Percentiles rank a stretch among this genome's conserved stretches.
Evolutionary conservation across 2,113 vertebrate genomes (phyloP).

Genomic region (Strigops habroptila): DNA sequence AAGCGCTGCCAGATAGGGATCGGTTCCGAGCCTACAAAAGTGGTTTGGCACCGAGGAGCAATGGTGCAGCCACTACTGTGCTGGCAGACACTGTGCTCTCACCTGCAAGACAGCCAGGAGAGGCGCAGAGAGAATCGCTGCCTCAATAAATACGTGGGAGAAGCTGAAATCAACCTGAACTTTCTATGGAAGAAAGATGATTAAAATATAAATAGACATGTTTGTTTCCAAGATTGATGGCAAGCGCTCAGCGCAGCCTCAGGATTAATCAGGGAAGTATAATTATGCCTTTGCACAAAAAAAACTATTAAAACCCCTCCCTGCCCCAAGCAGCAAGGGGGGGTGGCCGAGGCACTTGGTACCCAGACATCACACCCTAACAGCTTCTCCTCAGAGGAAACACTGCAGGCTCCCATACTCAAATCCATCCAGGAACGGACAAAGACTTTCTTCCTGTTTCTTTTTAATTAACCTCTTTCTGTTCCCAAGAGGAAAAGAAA

Average conservation of each 20-base stretch:
- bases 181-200: slow-evolving; percentile 64
- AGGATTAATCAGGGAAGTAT: slow-evolving; percentile 72
- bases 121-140: neutral
- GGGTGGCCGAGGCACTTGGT: neutral
- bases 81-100: rapidly evolving
- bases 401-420: neutral
- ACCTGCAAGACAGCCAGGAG: neutral
- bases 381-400: neutral
- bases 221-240: slow-evolving; percentile 76
- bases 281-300: slow-evolving; percentile 63
- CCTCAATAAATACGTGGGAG: slow-evolving; percentile 66
- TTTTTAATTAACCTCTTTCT: neutral
- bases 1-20: rapidly evolving
- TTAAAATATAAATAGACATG: slow-evolving; percentile 78
- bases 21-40: rapidly evolving
- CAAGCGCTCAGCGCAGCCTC: slow-evolving; percentile 61
- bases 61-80: rapidly evolving
- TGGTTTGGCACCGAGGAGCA: rapidly evolving
- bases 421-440: neutral
- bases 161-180: slow-evolving; percentile 72
- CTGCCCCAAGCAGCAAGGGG: neutral
- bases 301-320: neutral
- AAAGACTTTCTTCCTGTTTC: neutral
- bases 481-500: neutral
- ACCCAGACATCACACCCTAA: neutral